phyloP scores from a whole-genome alignment of 2,888 invertebrate genomes.

The Nomada hirtipes region DNA sequence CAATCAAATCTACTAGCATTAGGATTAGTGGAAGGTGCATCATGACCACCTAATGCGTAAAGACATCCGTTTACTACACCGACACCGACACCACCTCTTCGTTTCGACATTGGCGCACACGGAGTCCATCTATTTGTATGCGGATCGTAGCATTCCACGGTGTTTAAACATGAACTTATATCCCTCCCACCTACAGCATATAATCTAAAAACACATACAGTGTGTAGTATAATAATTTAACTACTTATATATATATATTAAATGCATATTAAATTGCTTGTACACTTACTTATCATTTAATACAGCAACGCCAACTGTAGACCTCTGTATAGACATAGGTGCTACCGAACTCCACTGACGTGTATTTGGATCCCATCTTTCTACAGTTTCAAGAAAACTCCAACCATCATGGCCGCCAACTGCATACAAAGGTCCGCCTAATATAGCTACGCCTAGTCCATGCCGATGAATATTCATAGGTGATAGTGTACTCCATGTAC shows the following conservation, averaged over 20 bases:
- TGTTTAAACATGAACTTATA: slow-evolving; percentile 94
- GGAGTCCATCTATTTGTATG: slow-evolving; percentile 93
- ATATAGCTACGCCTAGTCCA: slow-evolving; percentile 91
- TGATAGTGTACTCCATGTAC: slow-evolving; percentile 92
- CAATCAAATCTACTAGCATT: slow-evolving; percentile 93
- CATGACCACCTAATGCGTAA: slow-evolving; percentile 97
- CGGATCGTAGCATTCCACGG: slow-evolving; percentile 93
- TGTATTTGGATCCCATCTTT: slow-evolving; percentile 95
- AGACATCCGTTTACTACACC: slow-evolving; percentile 94
- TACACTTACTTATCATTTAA: slow-evolving; percentile 88
- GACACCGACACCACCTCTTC: slow-evolving; percentile 95
- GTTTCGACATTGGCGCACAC: slow-evolving; percentile 94
- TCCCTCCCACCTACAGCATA: slow-evolving; percentile 97
- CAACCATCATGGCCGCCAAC: slow-evolving; percentile 98
- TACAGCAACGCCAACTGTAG: slow-evolving; percentile 96
- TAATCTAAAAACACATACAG: slow-evolving; percentile 86
- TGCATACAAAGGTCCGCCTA: slow-evolving; percentile 95
- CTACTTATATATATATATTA: background rate
- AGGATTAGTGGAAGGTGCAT: slow-evolving; percentile 95
- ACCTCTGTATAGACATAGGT: slow-evolving; percentile 94
- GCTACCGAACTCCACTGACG: slow-evolving; percentile 96
- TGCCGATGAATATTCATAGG: slow-evolving; percentile 96
- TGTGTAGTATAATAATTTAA: background rate
- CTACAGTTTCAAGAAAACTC: slow-evolving; percentile 97
- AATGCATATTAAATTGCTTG: background rate